Conservation (phyloP, 2,888 invertebrate species). For the Neoscelio sp. region DNA sequence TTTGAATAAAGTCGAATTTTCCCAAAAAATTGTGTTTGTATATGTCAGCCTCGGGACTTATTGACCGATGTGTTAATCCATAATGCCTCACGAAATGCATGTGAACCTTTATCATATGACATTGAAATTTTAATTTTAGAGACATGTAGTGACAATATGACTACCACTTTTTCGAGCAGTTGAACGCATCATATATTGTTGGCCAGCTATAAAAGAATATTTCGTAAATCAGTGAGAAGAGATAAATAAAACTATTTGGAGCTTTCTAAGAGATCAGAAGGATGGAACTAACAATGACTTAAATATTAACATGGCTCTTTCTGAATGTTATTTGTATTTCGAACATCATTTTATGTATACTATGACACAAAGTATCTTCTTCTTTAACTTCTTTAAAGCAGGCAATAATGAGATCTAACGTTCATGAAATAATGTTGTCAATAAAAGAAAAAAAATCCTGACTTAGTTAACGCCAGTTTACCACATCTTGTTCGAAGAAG, state of each 20-base stretch:
- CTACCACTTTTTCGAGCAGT: conserved; percentile 8
- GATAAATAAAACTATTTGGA: conserved; percentile 16
- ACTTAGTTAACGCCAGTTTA: no score
- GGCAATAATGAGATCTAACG: conserved; percentile 13
- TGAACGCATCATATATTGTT: background rate
- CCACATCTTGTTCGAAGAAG: no score
- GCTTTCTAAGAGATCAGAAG: conserved; percentile 29
- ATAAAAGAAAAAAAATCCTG: conserved; percentile 20
- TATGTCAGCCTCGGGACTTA: no score
- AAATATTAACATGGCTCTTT: conserved; percentile 2
- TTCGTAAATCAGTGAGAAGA: conserved; percentile 28
- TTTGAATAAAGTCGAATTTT: no score
- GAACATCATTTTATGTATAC: conserved; percentile 42
- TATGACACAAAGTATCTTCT: conserved; percentile 23
- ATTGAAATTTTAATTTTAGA: no score
- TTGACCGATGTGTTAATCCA: no score
- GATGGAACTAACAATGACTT: conserved; percentile 18
- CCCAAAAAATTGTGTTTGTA: no score
- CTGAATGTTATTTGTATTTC: conserved; percentile 53
- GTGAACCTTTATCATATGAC: no score
- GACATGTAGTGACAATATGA: no score
- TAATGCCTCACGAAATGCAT: no score
- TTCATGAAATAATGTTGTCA: conserved; percentile 16
- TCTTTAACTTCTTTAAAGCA: background rate
- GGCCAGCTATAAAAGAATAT: conserved; percentile 43